Conservation (phyloP, 2,888 invertebrate genomes). For the Parnassius orleans region DNA sequence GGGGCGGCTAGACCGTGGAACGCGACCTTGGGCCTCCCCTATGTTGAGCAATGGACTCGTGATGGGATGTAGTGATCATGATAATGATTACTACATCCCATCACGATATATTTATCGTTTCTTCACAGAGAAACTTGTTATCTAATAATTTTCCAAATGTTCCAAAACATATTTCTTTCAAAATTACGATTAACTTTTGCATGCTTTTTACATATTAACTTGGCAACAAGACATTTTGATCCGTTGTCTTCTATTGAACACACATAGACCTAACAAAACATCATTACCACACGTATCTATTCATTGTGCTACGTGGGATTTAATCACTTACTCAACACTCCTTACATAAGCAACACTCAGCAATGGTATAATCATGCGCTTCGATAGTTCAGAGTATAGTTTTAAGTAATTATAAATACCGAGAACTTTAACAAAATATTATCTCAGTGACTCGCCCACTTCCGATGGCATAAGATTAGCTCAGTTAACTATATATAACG, state of each 20-base stretch:
- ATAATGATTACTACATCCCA: too few species aligned
- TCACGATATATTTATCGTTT: too few species aligned
- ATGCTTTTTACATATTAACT: too few species aligned
- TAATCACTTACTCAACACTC: slow-evolving; percentile 22
- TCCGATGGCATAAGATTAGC: slow-evolving; percentile 51
- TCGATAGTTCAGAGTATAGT: slow-evolving; percentile 35
- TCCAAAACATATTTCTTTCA: too few species aligned
- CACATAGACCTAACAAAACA: slow-evolving; percentile 5
- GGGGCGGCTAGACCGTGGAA: too few species aligned
- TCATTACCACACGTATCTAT: slow-evolving; percentile 25
- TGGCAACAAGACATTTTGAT: not conserved
- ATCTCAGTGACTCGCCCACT: slow-evolving; percentile 48
- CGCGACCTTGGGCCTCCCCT: too few species aligned
- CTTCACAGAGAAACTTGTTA: too few species aligned
- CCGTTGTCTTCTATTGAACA: not conserved
- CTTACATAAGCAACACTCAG: slow-evolving; percentile 18
- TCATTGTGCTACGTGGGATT: slow-evolving; percentile 24
- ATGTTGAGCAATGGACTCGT: too few species aligned
- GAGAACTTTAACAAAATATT: slow-evolving; percentile 41
- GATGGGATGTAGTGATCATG: too few species aligned
- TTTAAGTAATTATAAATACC: slow-evolving; percentile 35
- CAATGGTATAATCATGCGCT: slow-evolving; percentile 25
- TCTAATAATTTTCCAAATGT: too few species aligned
- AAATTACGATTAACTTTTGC: too few species aligned
- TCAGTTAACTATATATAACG: slow-evolving; percentile 30